Evolutionary conservation across 2,113 vertebrate genomes (phyloP), one percentile per base, ranked within the genome.

Genomic region (Odobenus rosmarus): DNA sequence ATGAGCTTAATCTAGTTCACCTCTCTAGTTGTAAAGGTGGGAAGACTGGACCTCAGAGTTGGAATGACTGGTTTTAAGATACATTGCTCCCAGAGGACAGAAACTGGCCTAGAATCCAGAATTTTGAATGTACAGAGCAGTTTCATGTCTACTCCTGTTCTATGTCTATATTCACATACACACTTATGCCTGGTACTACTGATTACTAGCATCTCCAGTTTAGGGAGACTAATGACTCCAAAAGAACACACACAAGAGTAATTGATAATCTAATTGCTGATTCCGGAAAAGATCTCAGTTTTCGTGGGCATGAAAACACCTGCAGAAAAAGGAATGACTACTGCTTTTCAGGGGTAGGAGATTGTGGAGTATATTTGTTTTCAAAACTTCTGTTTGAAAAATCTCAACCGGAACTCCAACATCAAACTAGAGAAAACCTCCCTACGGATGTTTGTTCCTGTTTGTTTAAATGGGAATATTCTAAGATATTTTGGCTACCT

Each of bases 391-490:
- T 90, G 21, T 57, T 95, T 92, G 67, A 92, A 85, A 89, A 76
- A 83, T 80, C 69, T 93, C 88, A 93, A 46, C n/a, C 5, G 0
- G 72, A 91, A 57, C 31, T 61, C 53, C 14, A 71, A 24, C 46
- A 59, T 77, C 51, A 83, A 92, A 89, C 26, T 90, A 88, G 53
- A 83, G 53, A 82, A 84, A 49, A 2, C 88, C 53, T 80, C 72
- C 62, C 24, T n/a, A 62, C 92, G 83, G 33, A 5, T 62, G 46
- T 81, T 95, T 95, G 31, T 87, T 95, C 77, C 74, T 92, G 79
- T 92, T 95, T 97, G 79, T 97, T 87, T 76, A 79, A 96, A 83
- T 51, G 69, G 90, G 57, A 76, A 21, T 88, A 64, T 89, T 71
- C 87, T 91, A 76, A 87, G 15, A 42, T 42, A 16, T 49, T 57